Evolutionary conservation across 2,113 vertebrate genomes (phyloP).

Genomic region (Myotis lucifugus): DNA sequence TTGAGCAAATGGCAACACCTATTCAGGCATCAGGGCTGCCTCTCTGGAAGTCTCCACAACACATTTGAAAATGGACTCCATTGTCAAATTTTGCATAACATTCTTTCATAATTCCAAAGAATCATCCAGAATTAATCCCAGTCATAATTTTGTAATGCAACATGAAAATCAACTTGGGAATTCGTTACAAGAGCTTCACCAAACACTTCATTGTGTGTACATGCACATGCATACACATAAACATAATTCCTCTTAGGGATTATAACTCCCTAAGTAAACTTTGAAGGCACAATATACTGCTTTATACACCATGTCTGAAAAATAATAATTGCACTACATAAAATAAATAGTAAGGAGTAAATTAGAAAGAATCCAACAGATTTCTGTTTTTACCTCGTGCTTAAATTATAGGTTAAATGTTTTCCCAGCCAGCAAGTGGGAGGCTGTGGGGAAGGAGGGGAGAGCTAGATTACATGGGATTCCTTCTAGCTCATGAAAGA

Average conservation of each 20-base stretch:
- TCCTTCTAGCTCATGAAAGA: constrained; percentile 27
- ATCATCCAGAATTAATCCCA: constrained; percentile 13
- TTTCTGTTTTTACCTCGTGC: constrained; percentile 27
- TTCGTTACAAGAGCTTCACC: background rate
- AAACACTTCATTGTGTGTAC: background rate
- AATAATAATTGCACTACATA: background rate
- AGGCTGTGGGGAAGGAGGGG: background rate
- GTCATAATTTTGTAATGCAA: background rate
- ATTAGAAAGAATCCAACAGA: constrained; percentile 8
- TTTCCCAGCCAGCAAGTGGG: background rate
- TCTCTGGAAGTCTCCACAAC: constrained; percentile 32
- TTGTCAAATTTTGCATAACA: background rate
- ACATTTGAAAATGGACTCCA: background rate
- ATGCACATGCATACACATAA: background rate
- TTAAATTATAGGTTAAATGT: constrained; percentile 34
- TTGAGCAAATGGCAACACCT: background rate
- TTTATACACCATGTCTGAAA: background rate
- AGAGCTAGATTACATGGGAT: background rate
- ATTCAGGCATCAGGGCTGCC: background rate
- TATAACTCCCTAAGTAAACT: background rate
- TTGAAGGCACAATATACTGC: background rate
- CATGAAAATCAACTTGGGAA: background rate
- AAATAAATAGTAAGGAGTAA: constrained; percentile 8
- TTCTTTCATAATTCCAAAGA: constrained; percentile 4
- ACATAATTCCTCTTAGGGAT: background rate